These are phyloP conservation scores for Linnaemya vulpina DNA, from an alignment of 2,888 invertebrate genomes.

Conservation along the genomic window DNA sequence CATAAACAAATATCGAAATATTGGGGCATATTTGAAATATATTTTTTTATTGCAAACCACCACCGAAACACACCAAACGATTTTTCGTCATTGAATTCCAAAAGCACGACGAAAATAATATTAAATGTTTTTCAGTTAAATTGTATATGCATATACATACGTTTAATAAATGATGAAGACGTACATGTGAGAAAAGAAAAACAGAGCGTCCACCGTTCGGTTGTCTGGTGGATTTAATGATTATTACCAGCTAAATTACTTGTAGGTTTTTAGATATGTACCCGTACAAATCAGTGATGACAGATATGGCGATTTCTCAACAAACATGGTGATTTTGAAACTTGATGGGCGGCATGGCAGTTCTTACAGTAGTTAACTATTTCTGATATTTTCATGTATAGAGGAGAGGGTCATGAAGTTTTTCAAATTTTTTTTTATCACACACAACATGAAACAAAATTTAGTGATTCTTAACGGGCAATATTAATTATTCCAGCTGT, in stretches of 20 bases:
- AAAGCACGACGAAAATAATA: slow-evolving; percentile 8
- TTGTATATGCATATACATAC: slow-evolving; percentile 20
- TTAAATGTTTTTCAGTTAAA: slow-evolving; percentile 30
- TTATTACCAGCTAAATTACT: slow-evolving; percentile 47
- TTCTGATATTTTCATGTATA: too few species aligned
- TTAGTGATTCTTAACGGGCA: too few species aligned
- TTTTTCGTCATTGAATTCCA: slow-evolving; percentile 33
- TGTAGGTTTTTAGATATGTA: slow-evolving; percentile 25
- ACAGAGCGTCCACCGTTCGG: slow-evolving; percentile 43
- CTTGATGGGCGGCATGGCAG: too few species aligned
- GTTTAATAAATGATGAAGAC: slow-evolving; percentile 17
- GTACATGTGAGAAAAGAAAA: slow-evolving; percentile 15
- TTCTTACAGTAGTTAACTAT: too few species aligned
- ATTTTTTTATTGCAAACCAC: slow-evolving; percentile 39
- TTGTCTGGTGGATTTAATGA: slow-evolving; percentile 30
- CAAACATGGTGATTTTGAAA: too few species aligned
- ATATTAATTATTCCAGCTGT: too few species aligned
- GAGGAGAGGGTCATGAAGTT: too few species aligned
- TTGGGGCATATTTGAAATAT: slow-evolving; percentile 21
- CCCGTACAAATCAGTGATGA: slow-evolving; percentile 9
- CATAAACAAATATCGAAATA: slow-evolving; percentile 5
- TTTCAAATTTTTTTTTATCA: too few species aligned
- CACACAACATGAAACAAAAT: too few species aligned
- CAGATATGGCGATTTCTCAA: too few species aligned
- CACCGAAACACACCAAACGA: slow-evolving; percentile 27